A percentile compares a stretch with the other conserved stretches of the same genome.
Evolutionary conservation across 1,140 invertebrate genomes (phyloP).

Genomic region (Psilanteris sp.): DNA sequence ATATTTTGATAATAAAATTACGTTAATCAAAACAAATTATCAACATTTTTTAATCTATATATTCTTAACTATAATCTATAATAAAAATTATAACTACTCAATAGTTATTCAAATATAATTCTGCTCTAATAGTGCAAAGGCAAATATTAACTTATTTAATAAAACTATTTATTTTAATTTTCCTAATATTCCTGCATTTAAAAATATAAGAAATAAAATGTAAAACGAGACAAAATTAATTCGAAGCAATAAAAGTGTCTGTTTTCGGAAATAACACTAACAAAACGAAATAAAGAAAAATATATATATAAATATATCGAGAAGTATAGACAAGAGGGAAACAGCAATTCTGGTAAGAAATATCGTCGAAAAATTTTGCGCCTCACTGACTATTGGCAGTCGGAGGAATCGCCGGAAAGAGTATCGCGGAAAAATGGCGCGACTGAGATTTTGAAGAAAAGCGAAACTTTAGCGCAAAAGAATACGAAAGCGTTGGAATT

Average conservation of each 20-base stretch:
- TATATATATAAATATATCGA: conserved; percentile 59
- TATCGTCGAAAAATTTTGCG: conserved; percentile 59
- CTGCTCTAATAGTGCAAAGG: no score
- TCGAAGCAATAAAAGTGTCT: conserved; percentile 45
- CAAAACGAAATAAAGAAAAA: conserved; percentile 50
- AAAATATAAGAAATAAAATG: no score
- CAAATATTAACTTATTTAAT: no score
- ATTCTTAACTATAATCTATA: no score
- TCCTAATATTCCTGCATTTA: no score
- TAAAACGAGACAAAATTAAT: no score
- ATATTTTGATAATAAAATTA: no score
- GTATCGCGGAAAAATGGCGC: conserved; percentile 60
- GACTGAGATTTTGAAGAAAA: conserved; percentile 59
- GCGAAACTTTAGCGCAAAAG: conserved; percentile 53
- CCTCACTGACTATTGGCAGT: conserved; percentile 59
- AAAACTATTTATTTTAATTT: no score
- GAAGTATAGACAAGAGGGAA: conserved; percentile 52
- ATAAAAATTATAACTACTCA: no score
- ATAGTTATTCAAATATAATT: no score
- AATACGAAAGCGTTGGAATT: conserved; percentile 56
- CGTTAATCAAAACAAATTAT: no score
- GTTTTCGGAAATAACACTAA: conserved; percentile 52
- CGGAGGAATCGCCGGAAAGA: conserved; percentile 49
- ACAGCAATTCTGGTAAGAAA: conserved; percentile 62
- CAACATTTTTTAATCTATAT: no score